Conservation (phyloP, 2,888 invertebrate species). For the Lithophane socia region DNA sequence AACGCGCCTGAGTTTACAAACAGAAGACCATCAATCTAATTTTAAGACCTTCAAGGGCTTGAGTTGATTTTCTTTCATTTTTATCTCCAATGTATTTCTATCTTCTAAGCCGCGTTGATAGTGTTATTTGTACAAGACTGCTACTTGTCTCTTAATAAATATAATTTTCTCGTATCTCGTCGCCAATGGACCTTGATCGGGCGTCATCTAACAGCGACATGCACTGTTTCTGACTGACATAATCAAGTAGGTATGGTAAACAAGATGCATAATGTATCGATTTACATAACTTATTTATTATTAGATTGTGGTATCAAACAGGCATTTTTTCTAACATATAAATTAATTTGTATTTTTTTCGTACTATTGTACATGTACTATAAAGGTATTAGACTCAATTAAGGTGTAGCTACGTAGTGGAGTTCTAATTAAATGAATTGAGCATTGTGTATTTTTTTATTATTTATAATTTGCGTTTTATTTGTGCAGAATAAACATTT, state of each 20-base stretch:
- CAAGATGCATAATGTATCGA: slow-evolving; percentile 47
- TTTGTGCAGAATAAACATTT: too few species aligned
- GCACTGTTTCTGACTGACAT: slow-evolving; percentile 41
- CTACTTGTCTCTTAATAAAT: slow-evolving; percentile 43
- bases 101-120: slow-evolving; percentile 35
- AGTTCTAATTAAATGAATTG: too few species aligned
- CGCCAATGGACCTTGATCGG: slow-evolving; percentile 70
- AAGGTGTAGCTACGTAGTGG: not conserved
- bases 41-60: slow-evolving; percentile 31
- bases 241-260: slow-evolving; percentile 14
- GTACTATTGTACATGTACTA: too few species aligned
- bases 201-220: slow-evolving; percentile 63
- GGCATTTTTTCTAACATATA: not conserved
- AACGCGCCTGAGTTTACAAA: slow-evolving; percentile 23
- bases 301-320: slow-evolving; percentile 34
- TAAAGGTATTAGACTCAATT: not conserved
- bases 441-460: too few species aligned
- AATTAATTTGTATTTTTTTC: not conserved
- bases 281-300: slow-evolving; percentile 57
- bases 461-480: too few species aligned
- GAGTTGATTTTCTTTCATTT: slow-evolving; percentile 23
- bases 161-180: slow-evolving; percentile 41
- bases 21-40: slow-evolving; percentile 43
- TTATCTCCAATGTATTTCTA: slow-evolving; percentile 40
- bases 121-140: slow-evolving; percentile 42